Conservation (phyloP, 2,888 invertebrate species). For the Apodemia hepburni region DNA sequence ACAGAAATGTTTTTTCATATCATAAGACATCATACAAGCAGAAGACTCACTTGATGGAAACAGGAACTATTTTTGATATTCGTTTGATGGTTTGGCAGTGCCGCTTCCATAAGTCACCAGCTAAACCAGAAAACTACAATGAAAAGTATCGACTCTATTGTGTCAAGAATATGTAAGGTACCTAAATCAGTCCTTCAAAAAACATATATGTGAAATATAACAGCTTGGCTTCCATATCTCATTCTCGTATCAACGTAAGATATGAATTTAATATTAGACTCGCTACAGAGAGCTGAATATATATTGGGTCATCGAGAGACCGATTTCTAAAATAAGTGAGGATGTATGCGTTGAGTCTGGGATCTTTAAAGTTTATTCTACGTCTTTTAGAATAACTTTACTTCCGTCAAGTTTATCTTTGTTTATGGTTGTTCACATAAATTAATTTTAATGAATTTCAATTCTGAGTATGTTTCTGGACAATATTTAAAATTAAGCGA, state of each 20-base stretch:
- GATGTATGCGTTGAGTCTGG: neutral
- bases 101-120: too few relatives aligned
- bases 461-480: too few relatives aligned
- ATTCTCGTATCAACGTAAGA: constrained; percentile 5
- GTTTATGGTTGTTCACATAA: too few relatives aligned
- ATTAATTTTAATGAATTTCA: too few relatives aligned
- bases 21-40: too few relatives aligned
- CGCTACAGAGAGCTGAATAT: constrained; percentile 13
- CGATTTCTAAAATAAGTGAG: constrained; percentile 7
- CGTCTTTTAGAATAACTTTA: neutral
- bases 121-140: too few relatives aligned
- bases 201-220: neutral
- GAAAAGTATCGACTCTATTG: too few relatives aligned
- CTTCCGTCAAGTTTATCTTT: neutral
- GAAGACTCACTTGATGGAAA: too few relatives aligned
- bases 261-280: constrained; percentile 15
- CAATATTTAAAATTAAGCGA: too few relatives aligned
- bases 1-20: too few relatives aligned
- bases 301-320: constrained; percentile 12
- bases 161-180: neutral
- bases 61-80: too few relatives aligned
- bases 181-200: neutral
- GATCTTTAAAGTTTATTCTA: neutral
- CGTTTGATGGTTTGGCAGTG: too few relatives aligned
- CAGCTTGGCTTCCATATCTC: neutral